These are phyloP conservation scores for Microchrysa polita DNA, from an alignment of 2,888 invertebrate genomes.

Conservation along the genomic window DNA sequence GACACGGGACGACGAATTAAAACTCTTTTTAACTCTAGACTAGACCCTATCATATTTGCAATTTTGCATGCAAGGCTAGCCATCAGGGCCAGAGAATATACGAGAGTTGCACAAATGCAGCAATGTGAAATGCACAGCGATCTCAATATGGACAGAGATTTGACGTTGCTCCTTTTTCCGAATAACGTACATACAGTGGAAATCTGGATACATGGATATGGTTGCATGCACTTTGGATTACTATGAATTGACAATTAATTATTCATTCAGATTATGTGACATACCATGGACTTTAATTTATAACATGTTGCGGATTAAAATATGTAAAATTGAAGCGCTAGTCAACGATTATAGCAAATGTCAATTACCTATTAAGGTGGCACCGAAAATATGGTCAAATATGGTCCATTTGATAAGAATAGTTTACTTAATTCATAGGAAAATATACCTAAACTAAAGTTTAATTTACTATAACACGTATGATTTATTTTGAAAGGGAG, in stretches of 20 bases:
- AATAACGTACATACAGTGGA: no score
- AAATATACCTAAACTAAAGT: no score
- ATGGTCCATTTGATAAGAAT: no score
- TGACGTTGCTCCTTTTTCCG: background rate
- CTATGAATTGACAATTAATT: constrained; percentile 39
- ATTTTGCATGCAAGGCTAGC: background rate
- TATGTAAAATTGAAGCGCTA: constrained; percentile 6
- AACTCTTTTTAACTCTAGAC: constrained; percentile 34
- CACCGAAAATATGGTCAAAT: background rate
- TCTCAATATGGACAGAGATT: constrained; percentile 4
- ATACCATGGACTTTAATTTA: constrained; percentile 34
- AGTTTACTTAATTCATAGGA: no score
- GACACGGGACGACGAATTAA: constrained; percentile 26
- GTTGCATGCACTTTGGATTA: constrained; percentile 21
- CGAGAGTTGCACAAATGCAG: constrained; percentile 7
- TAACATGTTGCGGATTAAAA: constrained; percentile 22
- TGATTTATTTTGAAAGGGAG: no score
- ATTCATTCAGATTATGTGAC: constrained; percentile 34
- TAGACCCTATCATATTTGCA: background rate
- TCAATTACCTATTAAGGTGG: constrained; percentile 15
- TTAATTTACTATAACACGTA: no score
- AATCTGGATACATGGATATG: background rate
- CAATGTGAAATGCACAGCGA: constrained; percentile 19
- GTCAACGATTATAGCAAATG: constrained; percentile 16
- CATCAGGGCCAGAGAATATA: background rate